A percentile compares a stretch with the other conserved stretches of the same genome.
Conservation (phyloP, 2,888 invertebrate species). For the Xanthostigma xanthostigma region DNA sequence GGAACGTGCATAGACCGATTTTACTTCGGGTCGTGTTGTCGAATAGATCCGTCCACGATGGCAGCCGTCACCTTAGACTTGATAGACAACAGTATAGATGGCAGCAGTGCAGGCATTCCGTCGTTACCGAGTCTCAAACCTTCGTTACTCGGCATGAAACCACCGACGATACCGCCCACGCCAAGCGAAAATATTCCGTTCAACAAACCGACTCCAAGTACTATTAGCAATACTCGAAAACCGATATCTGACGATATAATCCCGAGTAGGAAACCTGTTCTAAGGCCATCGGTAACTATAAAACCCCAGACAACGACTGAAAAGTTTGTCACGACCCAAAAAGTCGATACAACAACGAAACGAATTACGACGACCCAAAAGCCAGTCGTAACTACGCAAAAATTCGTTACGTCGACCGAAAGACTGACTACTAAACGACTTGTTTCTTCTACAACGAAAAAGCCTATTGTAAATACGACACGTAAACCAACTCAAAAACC, state of each 20-base stretch:
- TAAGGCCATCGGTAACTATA: constrained; percentile 6
- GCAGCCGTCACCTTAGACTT: constrained; percentile 30
- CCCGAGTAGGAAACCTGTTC: constrained; percentile 15
- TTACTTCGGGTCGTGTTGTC: constrained; percentile 87
- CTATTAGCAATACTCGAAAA: constrained; percentile 17
- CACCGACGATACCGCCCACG: too few species aligned
- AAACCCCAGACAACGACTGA: constrained; percentile 3
- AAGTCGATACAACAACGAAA: constrained; percentile 8
- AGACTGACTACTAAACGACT: constrained; percentile 2
- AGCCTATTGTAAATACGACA: not conserved
- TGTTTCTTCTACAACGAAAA: constrained; percentile 1
- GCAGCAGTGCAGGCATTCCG: constrained; percentile 17
- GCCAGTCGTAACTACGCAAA: not conserved
- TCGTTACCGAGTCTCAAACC: not conserved
- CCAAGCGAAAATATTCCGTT: not conserved
- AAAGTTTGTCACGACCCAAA: constrained; percentile 4
- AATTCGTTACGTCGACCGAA: not conserved
- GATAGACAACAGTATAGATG: constrained; percentile 46
- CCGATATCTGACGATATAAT: constrained; percentile 21
- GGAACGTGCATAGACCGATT: constrained; percentile 88
- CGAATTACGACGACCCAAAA: constrained; percentile 1
- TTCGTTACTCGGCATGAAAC: too few species aligned
- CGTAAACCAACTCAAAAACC: constrained; percentile 1
- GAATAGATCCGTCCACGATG: constrained; percentile 43
- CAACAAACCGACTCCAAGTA: constrained; percentile 15